Percentiles rank a stretch among this genome's conserved stretches.
Conservation (phyloP, 2,888 invertebrate genomes). For the Drosophila paramelanica region DNA sequence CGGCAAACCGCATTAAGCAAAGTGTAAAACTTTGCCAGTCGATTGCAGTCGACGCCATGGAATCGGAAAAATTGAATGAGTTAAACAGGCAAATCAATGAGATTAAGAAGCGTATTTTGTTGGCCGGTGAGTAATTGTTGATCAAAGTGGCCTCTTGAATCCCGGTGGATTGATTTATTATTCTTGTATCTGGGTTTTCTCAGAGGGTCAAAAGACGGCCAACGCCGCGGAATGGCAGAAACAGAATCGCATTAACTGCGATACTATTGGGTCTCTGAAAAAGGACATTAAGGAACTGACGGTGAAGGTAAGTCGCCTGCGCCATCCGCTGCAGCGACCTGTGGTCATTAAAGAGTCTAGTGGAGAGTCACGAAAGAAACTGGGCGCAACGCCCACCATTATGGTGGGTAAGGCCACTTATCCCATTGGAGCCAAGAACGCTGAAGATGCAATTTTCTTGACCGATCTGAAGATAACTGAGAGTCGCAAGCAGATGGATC, state of each 20-base stretch:
- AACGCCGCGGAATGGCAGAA: conserved; percentile 92
- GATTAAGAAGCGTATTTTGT: conserved; percentile 93
- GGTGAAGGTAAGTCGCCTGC: conserved; percentile 85
- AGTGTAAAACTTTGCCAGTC: neutral
- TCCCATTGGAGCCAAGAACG: conserved; percentile 85
- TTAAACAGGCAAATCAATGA: conserved; percentile 91
- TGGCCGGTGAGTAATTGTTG: conserved; percentile 88
- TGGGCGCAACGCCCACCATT: conserved; percentile 69
- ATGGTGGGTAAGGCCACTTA: conserved; percentile 84
- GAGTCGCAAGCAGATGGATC: conserved; percentile 90
- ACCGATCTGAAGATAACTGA: conserved; percentile 89
- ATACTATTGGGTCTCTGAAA: conserved; percentile 90
- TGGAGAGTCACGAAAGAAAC: conserved; percentile 53
- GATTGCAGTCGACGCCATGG: conserved; percentile 58
- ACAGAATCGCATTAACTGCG: conserved; percentile 89
- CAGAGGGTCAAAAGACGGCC: conserved; percentile 94
- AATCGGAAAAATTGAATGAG: conserved; percentile 82
- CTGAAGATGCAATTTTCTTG: conserved; percentile 86
- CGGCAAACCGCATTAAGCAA: conserved; percentile 4
- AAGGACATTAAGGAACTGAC: conserved; percentile 90
- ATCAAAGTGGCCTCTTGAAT: too few species aligned
- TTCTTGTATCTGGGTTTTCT: conserved; percentile 43
- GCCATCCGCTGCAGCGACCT: conserved; percentile 83
- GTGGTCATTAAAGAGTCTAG: conserved; percentile 78
- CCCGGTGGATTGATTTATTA: neutral